Percentiles rank a stretch among this genome's conserved stretches.
Conservation (phyloP, 1,140 invertebrate genomes). For the Drosophila punjabiensis region DNA sequence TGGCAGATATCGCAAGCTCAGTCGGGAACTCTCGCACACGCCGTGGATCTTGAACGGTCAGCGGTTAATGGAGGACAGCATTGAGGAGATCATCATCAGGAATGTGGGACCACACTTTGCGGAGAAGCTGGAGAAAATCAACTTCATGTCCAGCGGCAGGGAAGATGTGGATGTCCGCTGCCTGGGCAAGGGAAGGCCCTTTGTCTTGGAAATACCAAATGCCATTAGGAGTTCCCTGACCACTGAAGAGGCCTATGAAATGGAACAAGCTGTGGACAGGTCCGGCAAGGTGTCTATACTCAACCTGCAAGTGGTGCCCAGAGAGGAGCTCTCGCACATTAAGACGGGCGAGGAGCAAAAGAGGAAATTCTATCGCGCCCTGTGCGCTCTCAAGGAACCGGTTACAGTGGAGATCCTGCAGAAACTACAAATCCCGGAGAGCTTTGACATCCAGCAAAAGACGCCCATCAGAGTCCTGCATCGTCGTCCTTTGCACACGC, state of each 20-base stretch:
- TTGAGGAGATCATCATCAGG: slow-evolving; percentile 95
- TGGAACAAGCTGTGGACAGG: slow-evolving; percentile 89
- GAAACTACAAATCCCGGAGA: slow-evolving; percentile 86
- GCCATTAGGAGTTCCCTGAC: slow-evolving; percentile 87
- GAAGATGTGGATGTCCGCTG: slow-evolving; percentile 97
- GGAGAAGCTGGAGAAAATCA: slow-evolving; percentile 78
- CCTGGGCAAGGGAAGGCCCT: slow-evolving; percentile 94
- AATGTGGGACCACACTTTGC: slow-evolving; percentile 86
- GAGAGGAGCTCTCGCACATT: slow-evolving; percentile 89
- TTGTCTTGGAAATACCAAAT: slow-evolving; percentile 93
- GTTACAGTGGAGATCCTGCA: slow-evolving; percentile 87
- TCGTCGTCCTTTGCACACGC: slow-evolving; percentile 89
- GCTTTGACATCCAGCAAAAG: slow-evolving; percentile 89
- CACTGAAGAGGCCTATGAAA: slow-evolving; percentile 54
- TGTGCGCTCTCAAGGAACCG: slow-evolving; percentile 88
- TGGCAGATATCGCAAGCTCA: slow-evolving; percentile 95
- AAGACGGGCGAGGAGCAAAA: slow-evolving; percentile 95
- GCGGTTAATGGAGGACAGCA: slow-evolving; percentile 92
- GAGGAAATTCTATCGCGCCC: slow-evolving; percentile 92
- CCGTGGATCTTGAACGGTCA: slow-evolving; percentile 96
- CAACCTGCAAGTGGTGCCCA: slow-evolving; percentile 89
- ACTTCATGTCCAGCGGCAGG: slow-evolving; percentile 95
- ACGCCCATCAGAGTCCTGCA: slow-evolving; percentile 95
- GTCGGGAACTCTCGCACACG: slow-evolving; percentile 94
- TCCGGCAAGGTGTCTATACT: slow-evolving; percentile 88